Evolutionary conservation across 1,140 invertebrate species (phyloP), one percentile per base, ranked within the genome.

Genomic region (Piezodorus guildinii): DNA sequence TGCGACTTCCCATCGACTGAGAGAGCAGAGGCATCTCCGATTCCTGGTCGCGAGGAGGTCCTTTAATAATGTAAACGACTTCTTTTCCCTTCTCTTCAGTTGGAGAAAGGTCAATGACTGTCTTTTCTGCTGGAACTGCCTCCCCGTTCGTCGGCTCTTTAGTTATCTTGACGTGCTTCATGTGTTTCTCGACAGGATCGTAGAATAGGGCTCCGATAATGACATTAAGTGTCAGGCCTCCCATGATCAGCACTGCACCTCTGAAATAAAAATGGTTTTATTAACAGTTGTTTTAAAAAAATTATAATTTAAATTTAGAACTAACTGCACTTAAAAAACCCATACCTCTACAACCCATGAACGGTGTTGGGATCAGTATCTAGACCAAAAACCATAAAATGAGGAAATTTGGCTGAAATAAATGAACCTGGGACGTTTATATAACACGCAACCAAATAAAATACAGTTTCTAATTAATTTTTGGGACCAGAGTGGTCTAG

Each of bases 151-250:
- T 39, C 2, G 25, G 12, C 12, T 63, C 54, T 46, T 64, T 64
- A 10, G 45, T 60, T 1, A 66, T 52, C n/a, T 79, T 74, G n/a
- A 83, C 78, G 67, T 80, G 77, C 62, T 84, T 80, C 81, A 90
- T 80, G 70, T 91, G 88, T 60, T 83, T 81, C 68, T 90, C 85
- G 0, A 92, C 88, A 0, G 89, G 89, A 56, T 91, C 83, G 73
- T 91, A 92, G 8, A 93, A 80, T 23, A 91, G 72, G 6, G 90
- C 89, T 9, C 87, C 86, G 1, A 90, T 85, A 79, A 88, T 86
- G 0, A 90, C 86, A 71, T 93, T 89, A 16, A 94, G 73, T 62
- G 87, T 86, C 2, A 92, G 76, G 19, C 84, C 90, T 6, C 90
- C 89, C 76, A 93, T 83, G 39, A 94, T 81, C 14, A 94, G 73